Percentiles rank a stretch among this genome's conserved stretches.
phyloP scores from a whole-genome alignment of 2,113 vertebrate species.

The Anarrhichthys ocellatus region DNA sequence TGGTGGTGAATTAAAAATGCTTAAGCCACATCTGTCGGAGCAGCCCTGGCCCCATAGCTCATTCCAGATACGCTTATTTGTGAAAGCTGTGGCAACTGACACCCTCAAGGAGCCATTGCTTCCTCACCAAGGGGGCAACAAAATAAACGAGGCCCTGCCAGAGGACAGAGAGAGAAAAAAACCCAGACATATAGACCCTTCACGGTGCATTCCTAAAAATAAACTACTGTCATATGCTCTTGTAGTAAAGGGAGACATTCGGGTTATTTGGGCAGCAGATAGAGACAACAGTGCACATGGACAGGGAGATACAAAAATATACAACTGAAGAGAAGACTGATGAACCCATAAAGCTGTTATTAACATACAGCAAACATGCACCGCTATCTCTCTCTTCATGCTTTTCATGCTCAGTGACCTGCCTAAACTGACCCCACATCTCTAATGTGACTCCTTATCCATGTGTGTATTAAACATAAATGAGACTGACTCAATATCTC shows the following conservation, averaged over 20 bases:
- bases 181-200: conserved; percentile 42
- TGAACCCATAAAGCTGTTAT: conserved; percentile 27
- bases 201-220: conserved; percentile 45
- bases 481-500: conserved; percentile 74
- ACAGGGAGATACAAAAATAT: conserved; percentile 13
- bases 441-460: conserved; percentile 66
- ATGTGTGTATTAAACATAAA: conserved; percentile 77
- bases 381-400: not conserved
- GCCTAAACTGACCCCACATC: conserved; percentile 64
- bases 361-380: conserved; percentile 29
- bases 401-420: conserved; percentile 62
- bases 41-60: conserved; percentile 66
- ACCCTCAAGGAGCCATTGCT: conserved; percentile 73
- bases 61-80: conserved; percentile 77
- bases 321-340: conserved; percentile 7
- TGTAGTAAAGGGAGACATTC: conserved; percentile 40
- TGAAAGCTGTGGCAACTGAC: conserved; percentile 74
- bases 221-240: conserved; percentile 15
- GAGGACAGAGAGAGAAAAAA: conserved; percentile 36
- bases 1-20: conserved; percentile 62
- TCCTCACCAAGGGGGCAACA: conserved; percentile 67
- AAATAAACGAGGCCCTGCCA: conserved; percentile 74
- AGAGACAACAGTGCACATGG: conserved; percentile 12
- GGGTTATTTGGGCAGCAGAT: conserved; percentile 43
- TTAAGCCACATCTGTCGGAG: conserved; percentile 72